Percentiles rank a stretch among this genome's conserved stretches.
phyloP scores from a whole-genome alignment of 2,888 invertebrate genomes.

The Charanyca ferruginea region DNA sequence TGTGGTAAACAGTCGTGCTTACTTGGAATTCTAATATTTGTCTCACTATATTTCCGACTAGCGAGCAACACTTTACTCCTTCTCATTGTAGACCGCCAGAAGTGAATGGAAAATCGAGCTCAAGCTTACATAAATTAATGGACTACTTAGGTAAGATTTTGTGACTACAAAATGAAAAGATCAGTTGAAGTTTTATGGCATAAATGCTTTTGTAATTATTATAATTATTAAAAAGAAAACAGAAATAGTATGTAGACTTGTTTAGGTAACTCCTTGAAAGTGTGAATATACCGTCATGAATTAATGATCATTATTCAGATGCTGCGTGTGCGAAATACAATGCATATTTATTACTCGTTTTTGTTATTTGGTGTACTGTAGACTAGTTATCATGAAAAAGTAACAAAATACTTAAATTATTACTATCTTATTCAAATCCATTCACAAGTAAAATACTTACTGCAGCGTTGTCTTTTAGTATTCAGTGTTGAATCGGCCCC shows the following conservation, averaged over 20 bases:
- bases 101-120: conserved; percentile 14
- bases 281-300: conserved; percentile 18
- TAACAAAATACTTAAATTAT: conserved; percentile 48
- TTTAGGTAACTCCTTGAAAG: neutral
- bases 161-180: too few species aligned
- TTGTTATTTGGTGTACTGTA: conserved; percentile 16
- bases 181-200: neutral
- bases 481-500: conserved; percentile 29
- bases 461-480: conserved; percentile 33
- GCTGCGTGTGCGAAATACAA: conserved; percentile 1
- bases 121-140: neutral
- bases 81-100: neutral
- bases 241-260: neutral
- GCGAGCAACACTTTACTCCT: neutral
- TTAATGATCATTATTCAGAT: conserved; percentile 10
- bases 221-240: too few species aligned
- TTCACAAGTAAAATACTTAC: conserved; percentile 32
- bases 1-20: conserved; percentile 64
- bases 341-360: conserved; percentile 1
- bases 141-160: neutral
- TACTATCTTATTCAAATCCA: conserved; percentile 36
- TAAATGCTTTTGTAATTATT: too few species aligned
- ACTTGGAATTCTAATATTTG: conserved; percentile 52
- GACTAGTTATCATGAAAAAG: conserved; percentile 40
- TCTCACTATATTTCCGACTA: conserved; percentile 41